Conservation (phyloP, 2,888 invertebrate genomes). For the Acanthacorydalis orientalis region DNA sequence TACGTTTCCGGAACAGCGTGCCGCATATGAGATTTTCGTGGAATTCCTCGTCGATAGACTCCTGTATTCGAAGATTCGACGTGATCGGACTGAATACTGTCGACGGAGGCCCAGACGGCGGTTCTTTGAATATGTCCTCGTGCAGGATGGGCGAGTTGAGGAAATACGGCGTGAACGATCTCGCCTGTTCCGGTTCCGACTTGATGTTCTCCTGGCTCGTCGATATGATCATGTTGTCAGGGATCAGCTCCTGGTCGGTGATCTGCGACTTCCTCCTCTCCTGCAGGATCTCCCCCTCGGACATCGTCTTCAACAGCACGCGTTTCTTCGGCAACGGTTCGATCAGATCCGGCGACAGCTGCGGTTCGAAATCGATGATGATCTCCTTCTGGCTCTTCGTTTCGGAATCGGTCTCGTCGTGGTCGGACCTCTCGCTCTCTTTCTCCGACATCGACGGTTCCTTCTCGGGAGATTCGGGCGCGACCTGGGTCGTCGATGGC, state of each 20-base stretch:
- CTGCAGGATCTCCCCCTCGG: constrained; percentile 61
- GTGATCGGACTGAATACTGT: constrained; percentile 1
- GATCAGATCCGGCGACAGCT: constrained; percentile 38
- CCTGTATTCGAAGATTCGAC: constrained; percentile 18
- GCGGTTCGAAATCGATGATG: constrained; percentile 75
- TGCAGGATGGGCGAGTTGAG: constrained; percentile 39
- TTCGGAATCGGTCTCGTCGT: constrained; percentile 25
- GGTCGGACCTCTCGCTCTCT: constrained; percentile 15
- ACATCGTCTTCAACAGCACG: constrained; percentile 54
- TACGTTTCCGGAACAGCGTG: constrained; percentile 53
- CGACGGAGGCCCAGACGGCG: constrained; percentile 14
- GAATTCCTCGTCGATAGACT: constrained; percentile 51
- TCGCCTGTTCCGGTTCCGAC: constrained; percentile 15
- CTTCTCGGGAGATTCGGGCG: background rate
- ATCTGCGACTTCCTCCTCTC: constrained; percentile 34
- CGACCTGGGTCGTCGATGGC: constrained; percentile 23
- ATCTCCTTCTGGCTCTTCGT: constrained; percentile 61
- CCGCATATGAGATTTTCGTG: constrained; percentile 66
- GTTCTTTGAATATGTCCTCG: constrained; percentile 33
- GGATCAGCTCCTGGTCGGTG: constrained; percentile 28
- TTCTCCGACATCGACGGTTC: background rate
- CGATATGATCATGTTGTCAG: constrained; percentile 34
- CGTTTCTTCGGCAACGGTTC: constrained; percentile 21
- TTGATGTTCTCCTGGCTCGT: constrained; percentile 43
- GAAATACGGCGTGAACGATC: constrained; percentile 24